These are phyloP conservation scores for Dinoponera quadriceps DNA, from an alignment of 1,140 invertebrate genomes.

Conservation along the genomic window DNA sequence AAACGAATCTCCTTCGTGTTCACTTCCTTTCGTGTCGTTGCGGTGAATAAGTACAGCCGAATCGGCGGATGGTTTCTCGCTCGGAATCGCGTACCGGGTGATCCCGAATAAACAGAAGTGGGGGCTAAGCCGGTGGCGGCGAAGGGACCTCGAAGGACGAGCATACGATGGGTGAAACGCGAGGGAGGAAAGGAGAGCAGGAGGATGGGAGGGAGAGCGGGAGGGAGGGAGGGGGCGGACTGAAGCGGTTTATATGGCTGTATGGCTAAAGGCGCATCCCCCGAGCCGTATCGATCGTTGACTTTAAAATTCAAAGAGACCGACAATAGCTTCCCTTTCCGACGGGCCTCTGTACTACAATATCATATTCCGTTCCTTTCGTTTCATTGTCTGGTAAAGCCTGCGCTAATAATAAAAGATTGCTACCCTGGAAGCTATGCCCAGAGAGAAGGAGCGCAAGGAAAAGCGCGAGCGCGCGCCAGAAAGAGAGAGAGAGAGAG, in stretches of 20 bases:
- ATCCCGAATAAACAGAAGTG: constrained; percentile 72
- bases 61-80: constrained; percentile 18
- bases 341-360: constrained; percentile 81
- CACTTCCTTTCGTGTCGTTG: constrained; percentile 52
- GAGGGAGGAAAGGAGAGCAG: constrained; percentile 33
- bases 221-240: constrained; percentile 66
- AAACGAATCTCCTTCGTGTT: neutral
- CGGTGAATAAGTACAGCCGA: constrained; percentile 5
- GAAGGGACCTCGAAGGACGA: constrained; percentile 67
- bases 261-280: constrained; percentile 85
- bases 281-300: constrained; percentile 85
- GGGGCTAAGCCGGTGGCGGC: constrained; percentile 53
- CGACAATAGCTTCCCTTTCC: constrained; percentile 85
- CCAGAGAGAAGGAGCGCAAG: constrained; percentile 55
- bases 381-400: constrained; percentile 86
- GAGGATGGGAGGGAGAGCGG: constrained; percentile 62
- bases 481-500: constrained; percentile 48
- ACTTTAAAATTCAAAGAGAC: constrained; percentile 87
- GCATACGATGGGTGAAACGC: constrained; percentile 1
- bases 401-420: constrained; percentile 86
- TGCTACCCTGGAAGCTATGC: constrained; percentile 83
- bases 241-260: constrained; percentile 80
- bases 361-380: constrained; percentile 86
- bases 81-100: constrained; percentile 48
- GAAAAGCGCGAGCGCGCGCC: constrained; percentile 28